Evolutionary conservation across 2,113 vertebrate species (phyloP), one percentile per base, ranked within the genome.

Genomic region (Muntiacus reevesi): DNA sequence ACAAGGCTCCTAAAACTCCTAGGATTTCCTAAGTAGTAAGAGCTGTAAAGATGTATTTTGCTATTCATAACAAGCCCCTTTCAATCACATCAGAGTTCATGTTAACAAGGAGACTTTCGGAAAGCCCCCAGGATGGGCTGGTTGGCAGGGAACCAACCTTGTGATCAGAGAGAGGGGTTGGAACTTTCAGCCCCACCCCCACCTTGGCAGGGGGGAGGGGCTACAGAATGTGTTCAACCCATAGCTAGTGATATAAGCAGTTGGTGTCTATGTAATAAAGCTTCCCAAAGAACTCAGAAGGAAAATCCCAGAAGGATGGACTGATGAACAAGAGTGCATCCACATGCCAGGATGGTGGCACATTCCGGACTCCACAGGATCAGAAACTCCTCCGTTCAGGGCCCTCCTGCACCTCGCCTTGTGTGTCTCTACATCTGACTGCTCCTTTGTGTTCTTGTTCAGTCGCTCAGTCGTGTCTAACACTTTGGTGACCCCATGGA

Each of bases 141-240:
- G 43, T 27, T 47, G 40, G 47, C 10, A 17, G n/a, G 7, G 25
- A 64, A 30, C 16, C 52, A 55, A 57, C 9, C 14, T 6, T 45
- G 40, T 28, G 40, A 36, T 36, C 16, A 25, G 17, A 60, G 13
- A 21, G 43, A 3, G 16, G 21, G 19, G 43, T 25, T 59, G 19
- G 55, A 60, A 25, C 14, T 19, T 55, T 60, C 43, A 71, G 50
- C 28, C 36, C 21, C 28, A 33, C 28, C 62, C 25, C 16, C 47
- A 19, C 78, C 47, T 55, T 9, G 0, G 36, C 13, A 36, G 50
- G 1, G 2, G 47, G 30, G 12, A 40, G 2, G n/a, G 25, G 6
- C 15, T 57, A 40, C 81, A 13, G 28, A 71, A 21, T 15, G 15
- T 14, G 64, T n/a, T 36, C 23, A 74, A 14, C 57, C 25, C 12